Conservation (phyloP, 2,797 vertebrate species). For the Coluber constrictor region DNA sequence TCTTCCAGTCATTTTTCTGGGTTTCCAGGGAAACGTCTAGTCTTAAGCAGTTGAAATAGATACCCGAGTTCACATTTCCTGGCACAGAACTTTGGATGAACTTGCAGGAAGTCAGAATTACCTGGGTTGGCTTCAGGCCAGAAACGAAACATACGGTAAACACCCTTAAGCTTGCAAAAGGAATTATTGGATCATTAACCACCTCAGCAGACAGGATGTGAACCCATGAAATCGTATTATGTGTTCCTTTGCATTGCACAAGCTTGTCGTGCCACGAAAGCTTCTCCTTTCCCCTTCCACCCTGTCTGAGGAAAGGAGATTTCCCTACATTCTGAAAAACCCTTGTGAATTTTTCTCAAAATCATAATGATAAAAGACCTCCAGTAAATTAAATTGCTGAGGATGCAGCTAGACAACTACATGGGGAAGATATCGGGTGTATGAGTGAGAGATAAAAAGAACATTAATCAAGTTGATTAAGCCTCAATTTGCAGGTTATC, state of each 20-base stretch:
- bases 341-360: conserved; percentile 36
- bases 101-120: conserved; percentile 7
- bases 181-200: not conserved
- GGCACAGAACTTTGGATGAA: not conserved
- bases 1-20: not conserved
- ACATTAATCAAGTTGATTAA: not conserved
- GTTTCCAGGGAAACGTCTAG: not conserved
- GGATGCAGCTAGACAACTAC: fast-evolving
- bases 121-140: not conserved
- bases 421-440: fast-evolving
- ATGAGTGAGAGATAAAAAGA: not conserved
- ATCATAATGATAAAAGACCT: not conserved
- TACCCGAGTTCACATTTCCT: not conserved
- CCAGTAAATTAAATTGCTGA: not conserved
- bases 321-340: not conserved
- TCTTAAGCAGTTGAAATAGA: not conserved
- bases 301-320: conserved; percentile 9
- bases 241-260: fast-evolving
- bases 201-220: not conserved
- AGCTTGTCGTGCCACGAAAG: not conserved
- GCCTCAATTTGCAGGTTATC: not conserved
- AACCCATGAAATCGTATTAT: not conserved
- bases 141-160: conserved; percentile 5
- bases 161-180: conserved; percentile 21
- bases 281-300: not conserved